These are phyloP conservation scores for Microctenopoma stevenorrisi DNA, from an alignment of 2,797 vertebrate species.

Conservation along the genomic window DNA sequence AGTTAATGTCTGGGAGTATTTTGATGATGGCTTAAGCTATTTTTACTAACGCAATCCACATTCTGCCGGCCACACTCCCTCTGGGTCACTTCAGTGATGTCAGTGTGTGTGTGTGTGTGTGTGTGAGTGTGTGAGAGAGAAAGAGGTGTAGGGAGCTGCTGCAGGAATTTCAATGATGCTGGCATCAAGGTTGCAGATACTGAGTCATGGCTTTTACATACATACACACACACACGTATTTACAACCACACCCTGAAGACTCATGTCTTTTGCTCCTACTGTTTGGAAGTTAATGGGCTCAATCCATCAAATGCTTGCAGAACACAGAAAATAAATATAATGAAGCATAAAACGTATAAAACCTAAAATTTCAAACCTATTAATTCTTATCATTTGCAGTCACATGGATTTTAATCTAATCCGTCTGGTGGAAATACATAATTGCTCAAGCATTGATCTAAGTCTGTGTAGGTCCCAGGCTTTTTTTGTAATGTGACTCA, in stretches of 20 bases:
- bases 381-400: not conserved
- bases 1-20: constrained; percentile 54
- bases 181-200: constrained; percentile 46
- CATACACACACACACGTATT: constrained; percentile 5
- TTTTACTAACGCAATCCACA: constrained; percentile 68
- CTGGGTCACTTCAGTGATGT: constrained; percentile 41
- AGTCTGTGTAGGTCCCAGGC: not conserved
- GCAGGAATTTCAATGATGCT: constrained; percentile 28
- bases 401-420: constrained; percentile 1
- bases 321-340: no score
- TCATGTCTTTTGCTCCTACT: constrained; percentile 22
- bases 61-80: constrained; percentile 61
- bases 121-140: not conserved
- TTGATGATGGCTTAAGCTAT: constrained; percentile 58
- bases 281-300: not conserved
- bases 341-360: no score
- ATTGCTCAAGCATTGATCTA: not conserved
- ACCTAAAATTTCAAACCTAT: not conserved
- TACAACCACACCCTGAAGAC: constrained; percentile 25
- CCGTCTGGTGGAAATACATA: not conserved
- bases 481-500: not conserved
- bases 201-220: constrained; percentile 51
- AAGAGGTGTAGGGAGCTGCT: constrained; percentile 15
- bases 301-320: no score
- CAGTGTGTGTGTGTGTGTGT: constrained; percentile 22